Evolutionary conservation across 2,888 invertebrate species (phyloP).

Genomic region (Osedax fenrisi): DNA sequence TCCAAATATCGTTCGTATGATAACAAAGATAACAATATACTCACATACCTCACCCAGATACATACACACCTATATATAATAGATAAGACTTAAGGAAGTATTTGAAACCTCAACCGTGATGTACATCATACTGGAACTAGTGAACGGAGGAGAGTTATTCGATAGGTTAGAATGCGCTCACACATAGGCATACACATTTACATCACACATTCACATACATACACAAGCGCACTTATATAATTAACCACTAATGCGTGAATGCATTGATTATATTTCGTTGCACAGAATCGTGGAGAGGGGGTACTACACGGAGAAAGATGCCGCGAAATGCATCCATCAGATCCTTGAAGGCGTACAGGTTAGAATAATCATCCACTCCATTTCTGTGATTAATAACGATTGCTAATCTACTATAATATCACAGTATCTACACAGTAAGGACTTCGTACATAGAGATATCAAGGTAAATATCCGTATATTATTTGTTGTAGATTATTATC

Average conservation of each 20-base stretch:
- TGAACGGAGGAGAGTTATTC: slow-evolving; percentile 49
- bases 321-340: slow-evolving; percentile 43
- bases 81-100: slow-evolving; percentile 48
- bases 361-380: too few relatives aligned
- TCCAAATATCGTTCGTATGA: slow-evolving; percentile 43
- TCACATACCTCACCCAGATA: background rate
- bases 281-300: slow-evolving; percentile 45
- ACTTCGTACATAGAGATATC: slow-evolving; percentile 46
- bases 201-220: too few relatives aligned
- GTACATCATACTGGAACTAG: slow-evolving; percentile 44
- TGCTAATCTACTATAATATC: slow-evolving; percentile 32
- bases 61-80: slow-evolving; percentile 19
- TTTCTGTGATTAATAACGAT: too few relatives aligned
- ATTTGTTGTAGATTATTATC: background rate
- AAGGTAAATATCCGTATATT: slow-evolving; percentile 41
- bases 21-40: background rate
- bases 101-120: slow-evolving; percentile 44
- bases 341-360: slow-evolving; percentile 45
- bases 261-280: background rate
- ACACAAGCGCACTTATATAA: too few relatives aligned
- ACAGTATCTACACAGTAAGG: slow-evolving; percentile 47
- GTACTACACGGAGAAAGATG: slow-evolving; percentile 47
- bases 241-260: too few relatives aligned
- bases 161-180: slow-evolving; percentile 41
- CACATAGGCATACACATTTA: too few relatives aligned